Evolutionary conservation across 2,888 invertebrate species (phyloP).

Genomic region (Rhyacophila evoluta): DNA sequence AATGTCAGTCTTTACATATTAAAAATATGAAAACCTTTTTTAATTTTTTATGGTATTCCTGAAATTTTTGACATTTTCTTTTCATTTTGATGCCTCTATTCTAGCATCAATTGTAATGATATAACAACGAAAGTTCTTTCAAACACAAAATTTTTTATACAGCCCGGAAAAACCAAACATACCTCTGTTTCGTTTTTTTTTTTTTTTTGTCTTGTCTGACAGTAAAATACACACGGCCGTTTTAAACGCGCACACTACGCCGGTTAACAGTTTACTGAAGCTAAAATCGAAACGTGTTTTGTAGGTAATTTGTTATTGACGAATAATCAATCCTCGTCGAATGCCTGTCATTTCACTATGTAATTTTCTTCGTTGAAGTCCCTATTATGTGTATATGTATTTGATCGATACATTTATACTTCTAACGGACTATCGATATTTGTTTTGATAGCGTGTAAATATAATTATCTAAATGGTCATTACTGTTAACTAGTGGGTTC

Average conservation of each 20-base stretch:
- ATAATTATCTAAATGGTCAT: no score
- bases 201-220: background rate
- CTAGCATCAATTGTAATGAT: background rate
- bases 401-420: background rate
- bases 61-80: no score
- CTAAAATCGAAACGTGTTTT: background rate
- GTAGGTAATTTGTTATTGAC: background rate
- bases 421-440: no score
- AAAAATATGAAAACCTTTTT: no score
- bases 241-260: background rate
- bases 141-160: background rate
- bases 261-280: background rate
- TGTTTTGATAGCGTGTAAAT: no score
- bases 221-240: background rate
- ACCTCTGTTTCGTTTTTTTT: background rate
- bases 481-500: no score
- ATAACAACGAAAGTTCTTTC: background rate
- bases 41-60: no score
- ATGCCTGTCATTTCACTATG: background rate
- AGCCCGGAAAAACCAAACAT: background rate
- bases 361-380: background rate
- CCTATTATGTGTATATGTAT: background rate
- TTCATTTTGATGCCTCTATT: background rate
- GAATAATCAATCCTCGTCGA: constrained; percentile 19
- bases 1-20: no score